phyloP scores from a whole-genome alignment of 2,797 vertebrate species.

The Rhinichthys osculus region DNA sequence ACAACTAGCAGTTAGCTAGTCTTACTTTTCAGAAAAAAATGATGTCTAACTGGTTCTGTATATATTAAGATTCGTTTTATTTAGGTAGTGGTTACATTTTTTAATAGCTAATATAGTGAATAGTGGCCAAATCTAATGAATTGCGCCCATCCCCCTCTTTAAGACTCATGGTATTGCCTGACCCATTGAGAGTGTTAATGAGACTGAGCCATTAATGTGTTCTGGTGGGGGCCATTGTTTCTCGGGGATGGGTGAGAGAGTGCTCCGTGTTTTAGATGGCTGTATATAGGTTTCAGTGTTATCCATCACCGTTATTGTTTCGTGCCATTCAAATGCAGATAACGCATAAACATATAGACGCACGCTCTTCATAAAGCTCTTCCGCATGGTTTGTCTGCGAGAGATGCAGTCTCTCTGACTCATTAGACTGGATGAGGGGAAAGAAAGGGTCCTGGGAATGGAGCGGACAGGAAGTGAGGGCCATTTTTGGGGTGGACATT shows the following conservation, averaged over 20 bases:
- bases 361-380: constrained; percentile 64
- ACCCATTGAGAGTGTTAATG: constrained; percentile 66
- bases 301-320: constrained; percentile 34
- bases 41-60: not conserved
- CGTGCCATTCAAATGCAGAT: constrained; percentile 42
- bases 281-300: constrained; percentile 47
- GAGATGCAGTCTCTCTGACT: constrained; percentile 37
- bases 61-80: not conserved
- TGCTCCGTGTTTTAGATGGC: constrained; percentile 51
- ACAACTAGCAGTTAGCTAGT: not conserved
- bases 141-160: constrained; percentile 48
- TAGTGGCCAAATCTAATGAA: constrained; percentile 54
- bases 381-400: constrained; percentile 65
- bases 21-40: not conserved
- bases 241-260: constrained; percentile 51
- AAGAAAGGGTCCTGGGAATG: constrained; percentile 68
- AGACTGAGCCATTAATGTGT: constrained; percentile 57
- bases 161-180: constrained; percentile 53
- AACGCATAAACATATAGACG: constrained; percentile 22
- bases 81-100: not conserved
- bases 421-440: constrained; percentile 68
- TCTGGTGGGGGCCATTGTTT: constrained; percentile 51
- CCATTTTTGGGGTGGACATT: constrained; percentile 67
- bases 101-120: constrained; percentile 32
- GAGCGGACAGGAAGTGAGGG: constrained; percentile 64